Evolutionary conservation across 2,113 vertebrate species (phyloP), one percentile per base, ranked within the genome.

Genomic region (Mus spicilegus): DNA sequence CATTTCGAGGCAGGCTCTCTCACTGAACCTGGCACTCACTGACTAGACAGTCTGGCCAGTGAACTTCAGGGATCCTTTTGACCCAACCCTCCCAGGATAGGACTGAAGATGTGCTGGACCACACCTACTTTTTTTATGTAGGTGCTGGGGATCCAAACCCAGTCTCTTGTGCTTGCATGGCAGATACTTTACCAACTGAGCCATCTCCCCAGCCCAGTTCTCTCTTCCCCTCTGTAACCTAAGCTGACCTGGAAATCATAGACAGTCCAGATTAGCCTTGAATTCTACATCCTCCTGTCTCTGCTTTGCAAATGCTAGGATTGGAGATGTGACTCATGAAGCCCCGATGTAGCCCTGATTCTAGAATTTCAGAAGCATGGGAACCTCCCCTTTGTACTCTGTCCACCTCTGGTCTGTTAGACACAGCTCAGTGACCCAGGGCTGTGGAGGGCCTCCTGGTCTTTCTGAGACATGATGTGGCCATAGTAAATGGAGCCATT

Each of bases 401-500:
- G 63, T 3, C 17, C 36, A 12, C 20, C 3, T 0, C 69, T 70
- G 73, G 22, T n/a, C 8, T 13, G 26, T 8, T 63, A 56, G 22
- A 49, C 87, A 65, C 46, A 20, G 9, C 72, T 75, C 17, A 26
- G 77, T 46, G 73, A 14, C 22, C 70, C 19, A 42, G 19, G 54
- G 42, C 69, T 61, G 8, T 14, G 73, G 36, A 65, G 51, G 51
- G 11, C 24, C 56, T 76, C 90, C 51, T 28, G 33, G 54, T 36
- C 61, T 87, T 36, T 67, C 30, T 4, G 30, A 69, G n/a, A 49
- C 19, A 9, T 0, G n/a, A n/a, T 3, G 13, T 13, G 26, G 13
- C 46, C 58, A 17, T 36, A 3, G 1, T 0, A 42, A 1, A 46
- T 0, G 22, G 20, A 11, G 36, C 17, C 5, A 54, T 9, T 20